A percentile compares a stretch with the other conserved stretches of the same genome.
phyloP scores from a whole-genome alignment of 2,113 vertebrate species.

The Sus scrofa region T2T-Sscrofa CM000812.6:223415001-223415500 shows the following conservation, averaged over 20 bases:
- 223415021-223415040: background rate
- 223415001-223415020: background rate
- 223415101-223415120: background rate
- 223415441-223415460: background rate
- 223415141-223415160: background rate
- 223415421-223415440: background rate
- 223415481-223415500: constrained; percentile 22
- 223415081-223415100: background rate
- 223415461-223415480: background rate
- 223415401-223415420: background rate
- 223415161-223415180: background rate
- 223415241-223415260: background rate
- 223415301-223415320: background rate
- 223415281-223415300: background rate
- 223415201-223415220: background rate
- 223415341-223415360: background rate
- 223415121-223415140: background rate
- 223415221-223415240: background rate
- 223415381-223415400: background rate
- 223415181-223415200: background rate
- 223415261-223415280: constrained; percentile 18
- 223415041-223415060: background rate
- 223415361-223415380: background rate
- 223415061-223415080: background rate
- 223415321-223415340: background rate